Evolutionary conservation across 2,888 invertebrate genomes (phyloP).

Genomic region (Trachelus stipa): DNA sequence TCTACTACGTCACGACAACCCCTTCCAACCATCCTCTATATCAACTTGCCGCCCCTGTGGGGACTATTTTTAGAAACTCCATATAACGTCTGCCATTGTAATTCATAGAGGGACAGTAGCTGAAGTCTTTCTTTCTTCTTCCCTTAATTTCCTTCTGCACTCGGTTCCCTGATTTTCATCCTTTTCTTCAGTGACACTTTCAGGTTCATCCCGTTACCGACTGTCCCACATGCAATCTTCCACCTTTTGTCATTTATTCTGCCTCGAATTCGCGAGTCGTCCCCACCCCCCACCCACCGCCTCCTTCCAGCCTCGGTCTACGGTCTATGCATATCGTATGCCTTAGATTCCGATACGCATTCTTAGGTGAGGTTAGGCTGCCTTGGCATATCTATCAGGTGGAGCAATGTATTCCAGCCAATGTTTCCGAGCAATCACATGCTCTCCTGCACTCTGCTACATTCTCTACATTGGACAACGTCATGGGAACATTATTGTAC

Average conservation of each 20-base stretch:
- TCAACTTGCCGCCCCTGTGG: not conserved
- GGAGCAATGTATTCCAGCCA: not conserved
- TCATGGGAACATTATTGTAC: not conserved
- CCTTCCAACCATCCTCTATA: not conserved
- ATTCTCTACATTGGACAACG: not conserved
- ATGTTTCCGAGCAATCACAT: not conserved
- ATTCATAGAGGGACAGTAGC: not conserved
- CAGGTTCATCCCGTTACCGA: not conserved
- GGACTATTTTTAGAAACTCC: not conserved
- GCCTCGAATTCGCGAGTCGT: not conserved
- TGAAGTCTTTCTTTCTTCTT: not conserved
- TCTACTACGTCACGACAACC: not conserved
- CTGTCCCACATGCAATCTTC: not conserved
- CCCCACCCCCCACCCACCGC: too few relatives aligned
- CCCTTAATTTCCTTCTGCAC: not conserved
- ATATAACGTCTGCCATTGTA: not conserved
- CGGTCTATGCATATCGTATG: not conserved
- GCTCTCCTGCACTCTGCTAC: not conserved
- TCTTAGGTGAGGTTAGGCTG: not conserved
- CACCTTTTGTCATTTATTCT: not conserved
- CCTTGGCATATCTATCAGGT: not conserved
- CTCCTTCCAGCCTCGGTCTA: not conserved
- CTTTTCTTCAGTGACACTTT: not conserved
- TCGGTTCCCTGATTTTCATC: not conserved
- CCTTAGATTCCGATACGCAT: not conserved